A percentile compares a stretch with the other conserved stretches of the same genome.
Conservation (phyloP, 2,113 vertebrate genomes). For the Ceyx melanurus region DNA sequence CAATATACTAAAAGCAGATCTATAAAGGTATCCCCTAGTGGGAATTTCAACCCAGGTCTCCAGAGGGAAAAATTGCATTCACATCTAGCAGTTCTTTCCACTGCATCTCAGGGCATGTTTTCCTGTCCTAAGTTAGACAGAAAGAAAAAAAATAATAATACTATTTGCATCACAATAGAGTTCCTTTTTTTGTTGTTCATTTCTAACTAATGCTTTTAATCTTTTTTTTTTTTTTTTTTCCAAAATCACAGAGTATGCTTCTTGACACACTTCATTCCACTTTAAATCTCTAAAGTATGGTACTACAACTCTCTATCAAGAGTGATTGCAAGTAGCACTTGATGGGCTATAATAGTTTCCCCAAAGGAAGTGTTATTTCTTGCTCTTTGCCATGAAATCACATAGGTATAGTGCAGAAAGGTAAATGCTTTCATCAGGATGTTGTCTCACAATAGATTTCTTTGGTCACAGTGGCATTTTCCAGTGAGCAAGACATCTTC, state of each 20-base stretch:
- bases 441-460: background rate
- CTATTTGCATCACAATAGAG: background rate
- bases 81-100: background rate
- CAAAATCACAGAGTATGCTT: background rate
- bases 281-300: background rate
- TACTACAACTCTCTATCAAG: background rate
- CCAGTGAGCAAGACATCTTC: slow-evolving; percentile 27
- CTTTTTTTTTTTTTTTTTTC: background rate
- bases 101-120: background rate
- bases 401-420: background rate
- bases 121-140: background rate
- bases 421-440: slow-evolving; percentile 22
- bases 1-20: slow-evolving; percentile 43
- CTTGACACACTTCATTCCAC: background rate
- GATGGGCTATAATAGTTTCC: background rate
- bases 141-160: background rate
- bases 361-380: background rate
- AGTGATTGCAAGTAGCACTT: background rate
- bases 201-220: background rate
- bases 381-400: slow-evolving; percentile 28
- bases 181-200: rapidly evolving
- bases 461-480: slow-evolving; percentile 21
- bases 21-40: slow-evolving; percentile 57
- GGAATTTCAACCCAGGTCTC: background rate
- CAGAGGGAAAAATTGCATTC: background rate